Conservation (phyloP, 2,797 vertebrate genomes). For the Cephalopachus bancanus region DNA sequence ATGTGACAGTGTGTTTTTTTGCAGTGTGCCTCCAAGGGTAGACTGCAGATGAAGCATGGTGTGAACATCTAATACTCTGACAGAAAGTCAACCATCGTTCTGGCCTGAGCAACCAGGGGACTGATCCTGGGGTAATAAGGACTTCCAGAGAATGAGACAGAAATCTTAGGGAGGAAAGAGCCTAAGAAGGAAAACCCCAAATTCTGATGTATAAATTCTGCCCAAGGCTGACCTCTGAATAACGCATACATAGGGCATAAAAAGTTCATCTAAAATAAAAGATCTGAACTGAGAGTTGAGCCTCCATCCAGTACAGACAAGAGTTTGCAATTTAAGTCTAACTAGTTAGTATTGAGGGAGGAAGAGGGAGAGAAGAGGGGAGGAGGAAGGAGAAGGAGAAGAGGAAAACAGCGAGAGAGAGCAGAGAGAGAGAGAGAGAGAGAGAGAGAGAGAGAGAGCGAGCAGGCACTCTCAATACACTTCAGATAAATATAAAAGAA, state of each 20-base stretch:
- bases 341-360: not conserved
- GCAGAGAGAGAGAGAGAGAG: too few species aligned
- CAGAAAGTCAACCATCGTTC: not conserved
- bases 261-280: not conserved
- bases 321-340: not conserved
- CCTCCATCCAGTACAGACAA: not conserved
- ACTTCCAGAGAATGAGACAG: not conserved
- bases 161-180: not conserved
- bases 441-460: too few species aligned
- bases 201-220: not conserved
- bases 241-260: not conserved
- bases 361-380: too few species aligned
- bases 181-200: not conserved
- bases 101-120: not conserved
- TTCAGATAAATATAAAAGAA: conserved; percentile 41
- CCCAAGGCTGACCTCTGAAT: not conserved
- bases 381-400: too few species aligned
- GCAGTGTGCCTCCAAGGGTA: not conserved
- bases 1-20: not conserved
- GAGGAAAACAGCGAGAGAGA: too few species aligned
- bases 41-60: not conserved
- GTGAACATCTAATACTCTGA: not conserved
- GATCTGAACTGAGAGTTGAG: not conserved
- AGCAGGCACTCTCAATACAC: not conserved
- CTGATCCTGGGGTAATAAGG: not conserved